Conservation (phyloP, 1,140 invertebrate genomes). For the Atta colombica region DNA sequence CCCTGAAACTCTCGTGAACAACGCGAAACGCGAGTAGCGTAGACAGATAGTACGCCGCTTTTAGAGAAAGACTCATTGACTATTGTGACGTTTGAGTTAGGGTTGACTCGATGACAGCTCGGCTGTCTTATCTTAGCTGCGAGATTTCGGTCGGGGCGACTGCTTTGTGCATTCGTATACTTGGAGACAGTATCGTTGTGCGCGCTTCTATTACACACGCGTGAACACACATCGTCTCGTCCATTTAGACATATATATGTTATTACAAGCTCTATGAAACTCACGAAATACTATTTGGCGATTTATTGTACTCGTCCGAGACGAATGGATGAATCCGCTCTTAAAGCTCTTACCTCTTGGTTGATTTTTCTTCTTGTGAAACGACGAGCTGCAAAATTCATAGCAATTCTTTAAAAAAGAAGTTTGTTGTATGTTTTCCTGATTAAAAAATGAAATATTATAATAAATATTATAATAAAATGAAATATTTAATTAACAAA, state of each 20-base stretch:
- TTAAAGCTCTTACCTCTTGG: conserved; percentile 10
- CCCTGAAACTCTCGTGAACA: conserved; percentile 41
- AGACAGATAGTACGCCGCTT: conserved; percentile 50
- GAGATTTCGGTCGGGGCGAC: conserved; percentile 73
- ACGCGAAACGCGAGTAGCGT: conserved; percentile 32
- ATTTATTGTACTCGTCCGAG: conserved; percentile 27
- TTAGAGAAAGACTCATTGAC: conserved; percentile 65
- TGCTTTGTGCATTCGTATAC: conserved; percentile 62
- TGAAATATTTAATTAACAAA: background rate
- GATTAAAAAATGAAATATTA: background rate
- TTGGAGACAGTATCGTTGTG: conserved; percentile 71
- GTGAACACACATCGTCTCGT: conserved; percentile 2
- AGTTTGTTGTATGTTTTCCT: background rate
- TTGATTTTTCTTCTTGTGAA: background rate
- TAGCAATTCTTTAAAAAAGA: background rate
- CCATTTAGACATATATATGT: background rate
- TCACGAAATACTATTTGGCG: conserved; percentile 15
- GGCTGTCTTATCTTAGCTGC: conserved; percentile 74
- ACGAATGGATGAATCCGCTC: background rate
- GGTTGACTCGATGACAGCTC: conserved; percentile 79
- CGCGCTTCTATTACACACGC: conserved; percentile 9
- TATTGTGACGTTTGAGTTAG: conserved; percentile 81
- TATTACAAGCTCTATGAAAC: conserved; percentile 21
- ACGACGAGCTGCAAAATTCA: background rate
- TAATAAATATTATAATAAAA: too few relatives aligned